These are phyloP conservation scores for Ophion slaviceki DNA, from an alignment of 2,888 invertebrate species.

Conservation along the genomic window DNA sequence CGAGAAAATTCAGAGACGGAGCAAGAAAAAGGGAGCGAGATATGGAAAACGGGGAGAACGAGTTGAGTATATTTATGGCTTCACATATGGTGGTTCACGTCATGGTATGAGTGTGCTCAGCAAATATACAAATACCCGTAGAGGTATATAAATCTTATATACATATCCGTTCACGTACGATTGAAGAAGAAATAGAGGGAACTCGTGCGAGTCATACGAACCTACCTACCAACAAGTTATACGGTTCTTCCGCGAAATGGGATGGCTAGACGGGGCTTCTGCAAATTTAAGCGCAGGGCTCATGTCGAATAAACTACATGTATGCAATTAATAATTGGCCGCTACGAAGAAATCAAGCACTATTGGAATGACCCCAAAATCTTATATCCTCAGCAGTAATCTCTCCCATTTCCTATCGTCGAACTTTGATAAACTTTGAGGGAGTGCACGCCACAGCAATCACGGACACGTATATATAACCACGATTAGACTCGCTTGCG, in stretches of 20 bases:
- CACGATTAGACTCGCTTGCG: slow-evolving; percentile 64
- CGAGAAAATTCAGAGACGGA: slow-evolving; percentile 20
- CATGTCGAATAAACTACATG: neutral
- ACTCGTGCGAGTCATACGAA: slow-evolving; percentile 34
- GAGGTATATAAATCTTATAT: slow-evolving; percentile 4
- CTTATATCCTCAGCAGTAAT: no score
- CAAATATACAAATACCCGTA: neutral
- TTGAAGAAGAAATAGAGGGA: slow-evolving; percentile 52
- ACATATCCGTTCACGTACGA: neutral
- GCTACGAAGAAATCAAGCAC: neutral
- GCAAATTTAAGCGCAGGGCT: slow-evolving; percentile 10
- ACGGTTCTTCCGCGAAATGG: slow-evolving; percentile 34
- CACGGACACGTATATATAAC: neutral
- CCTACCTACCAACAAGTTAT: slow-evolving; percentile 14
- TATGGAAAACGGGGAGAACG: slow-evolving; percentile 19
- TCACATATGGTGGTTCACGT: slow-evolving; percentile 46
- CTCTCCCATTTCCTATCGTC: slow-evolving; percentile 6
- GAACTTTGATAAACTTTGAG: no score
- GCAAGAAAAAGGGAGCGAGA: slow-evolving; percentile 20
- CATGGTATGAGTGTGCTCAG: neutral
- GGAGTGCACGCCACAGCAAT: neutral
- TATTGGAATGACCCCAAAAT: no score
- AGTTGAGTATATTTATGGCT: slow-evolving; percentile 63
- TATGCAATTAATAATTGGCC: neutral
- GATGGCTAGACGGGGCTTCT: slow-evolving; percentile 52